Evolutionary conservation across 2,888 invertebrate species (phyloP).

Genomic region (Chloromyia formosa): DNA sequence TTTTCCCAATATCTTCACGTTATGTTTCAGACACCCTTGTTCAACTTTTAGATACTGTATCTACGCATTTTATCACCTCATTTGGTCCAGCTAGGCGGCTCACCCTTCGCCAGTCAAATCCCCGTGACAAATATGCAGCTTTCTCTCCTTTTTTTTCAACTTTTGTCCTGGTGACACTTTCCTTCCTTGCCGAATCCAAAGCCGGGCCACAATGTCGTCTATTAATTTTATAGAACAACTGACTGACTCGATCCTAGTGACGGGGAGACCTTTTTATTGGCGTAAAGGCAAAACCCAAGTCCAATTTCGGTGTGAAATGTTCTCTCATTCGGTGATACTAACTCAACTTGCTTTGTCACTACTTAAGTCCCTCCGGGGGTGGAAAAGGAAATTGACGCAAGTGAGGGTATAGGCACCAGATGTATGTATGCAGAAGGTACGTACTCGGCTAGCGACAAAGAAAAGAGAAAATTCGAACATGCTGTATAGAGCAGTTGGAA

Average conservation of each 20-base stretch:
- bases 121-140: neutral
- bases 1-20: too few relatives aligned
- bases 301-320: constrained; percentile 29
- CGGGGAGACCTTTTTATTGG: neutral
- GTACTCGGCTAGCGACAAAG: too few relatives aligned
- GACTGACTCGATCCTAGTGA: constrained; percentile 8
- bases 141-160: neutral
- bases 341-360: constrained; percentile 22
- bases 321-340: constrained; percentile 12
- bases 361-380: neutral
- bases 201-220: neutral
- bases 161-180: neutral
- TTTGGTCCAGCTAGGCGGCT: neutral
- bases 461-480: too few relatives aligned
- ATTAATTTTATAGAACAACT: constrained; percentile 5
- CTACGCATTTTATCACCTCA: constrained; percentile 10
- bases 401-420: too few relatives aligned
- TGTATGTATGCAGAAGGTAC: too few relatives aligned
- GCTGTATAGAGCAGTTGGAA: too few relatives aligned
- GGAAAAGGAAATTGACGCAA: neutral
- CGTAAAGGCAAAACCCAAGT: constrained; percentile 13
- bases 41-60: neutral
- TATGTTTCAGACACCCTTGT: neutral
- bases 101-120: neutral
- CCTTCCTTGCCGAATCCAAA: neutral